Conservation (phyloP, 2,797 vertebrate genomes). For the Simalia tracyae region DNA sequence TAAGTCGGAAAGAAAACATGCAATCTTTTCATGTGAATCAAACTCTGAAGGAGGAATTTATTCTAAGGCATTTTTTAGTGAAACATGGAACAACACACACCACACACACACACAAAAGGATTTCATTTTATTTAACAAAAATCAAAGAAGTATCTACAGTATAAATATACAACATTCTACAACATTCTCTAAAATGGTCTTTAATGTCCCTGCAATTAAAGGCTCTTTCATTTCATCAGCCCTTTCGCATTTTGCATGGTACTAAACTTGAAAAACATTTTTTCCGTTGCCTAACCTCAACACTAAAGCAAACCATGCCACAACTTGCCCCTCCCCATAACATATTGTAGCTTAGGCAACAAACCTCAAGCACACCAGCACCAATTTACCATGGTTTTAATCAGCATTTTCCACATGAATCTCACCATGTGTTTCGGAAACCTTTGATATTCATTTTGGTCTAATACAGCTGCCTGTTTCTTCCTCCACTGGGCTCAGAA, state of each 20-base stretch:
- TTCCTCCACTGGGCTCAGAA: conserved; percentile 73
- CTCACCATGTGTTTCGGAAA: conserved; percentile 68
- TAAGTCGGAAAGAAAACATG: background rate
- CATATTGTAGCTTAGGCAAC: conserved; percentile 68
- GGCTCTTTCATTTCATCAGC: conserved; percentile 51
- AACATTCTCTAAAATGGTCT: conserved; percentile 54
- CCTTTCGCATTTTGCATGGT: conserved; percentile 58
- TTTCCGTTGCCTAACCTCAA: conserved; percentile 59
- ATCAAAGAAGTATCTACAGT: conserved; percentile 28
- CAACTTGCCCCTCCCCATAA: conserved; percentile 31
- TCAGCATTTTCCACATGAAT: conserved; percentile 72
- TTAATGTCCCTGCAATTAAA: conserved; percentile 44
- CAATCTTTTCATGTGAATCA: conserved; percentile 9
- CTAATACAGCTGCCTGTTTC: conserved; percentile 69
- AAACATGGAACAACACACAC: background rate
- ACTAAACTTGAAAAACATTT: conserved; percentile 54
- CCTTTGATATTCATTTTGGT: conserved; percentile 71
- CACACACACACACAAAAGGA: conserved; percentile 36
- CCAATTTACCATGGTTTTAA: conserved; percentile 71
- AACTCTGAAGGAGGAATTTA: conserved; percentile 28
- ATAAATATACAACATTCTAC: conserved; percentile 47
- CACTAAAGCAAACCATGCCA: conserved; percentile 58
- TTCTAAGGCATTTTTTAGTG: conserved; percentile 22
- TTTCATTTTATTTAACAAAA: conserved; percentile 39
- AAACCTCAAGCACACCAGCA: conserved; percentile 49